Evolutionary conservation across 1,140 invertebrate genomes (phyloP).

Genomic region (Drosophila mauritiana): DNA sequence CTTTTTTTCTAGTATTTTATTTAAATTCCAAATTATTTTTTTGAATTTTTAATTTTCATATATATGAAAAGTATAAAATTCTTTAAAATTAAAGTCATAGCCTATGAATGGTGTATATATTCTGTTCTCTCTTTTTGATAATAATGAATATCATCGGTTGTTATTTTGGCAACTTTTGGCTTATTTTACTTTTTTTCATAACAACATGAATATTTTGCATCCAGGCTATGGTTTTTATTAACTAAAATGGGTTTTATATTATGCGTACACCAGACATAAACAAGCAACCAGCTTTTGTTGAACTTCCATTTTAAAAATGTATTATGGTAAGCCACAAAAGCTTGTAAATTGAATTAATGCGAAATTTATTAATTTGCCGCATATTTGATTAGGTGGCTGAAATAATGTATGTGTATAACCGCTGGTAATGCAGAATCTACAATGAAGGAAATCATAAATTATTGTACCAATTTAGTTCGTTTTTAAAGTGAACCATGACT

Average conservation of each 20-base stretch:
- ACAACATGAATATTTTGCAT: conserved; percentile 50
- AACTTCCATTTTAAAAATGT: conserved; percentile 27
- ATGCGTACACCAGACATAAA: conserved; percentile 28
- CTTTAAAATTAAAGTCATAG: not conserved
- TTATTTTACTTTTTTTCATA: conserved; percentile 30
- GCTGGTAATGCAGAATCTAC: not conserved
- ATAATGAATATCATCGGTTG: conserved; percentile 42
- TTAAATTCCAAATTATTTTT: not conserved
- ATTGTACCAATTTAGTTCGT: not conserved
- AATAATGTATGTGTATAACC: conserved; percentile 20
- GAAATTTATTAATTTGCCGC: conserved; percentile 64
- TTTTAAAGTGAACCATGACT: not conserved
- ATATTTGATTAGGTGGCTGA: conserved; percentile 65
- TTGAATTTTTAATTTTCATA: not conserved
- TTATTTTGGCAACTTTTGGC: not conserved
- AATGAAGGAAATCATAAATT: not conserved
- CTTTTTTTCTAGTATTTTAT: not conserved
- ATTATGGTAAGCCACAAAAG: conserved; percentile 41
- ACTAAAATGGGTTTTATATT: conserved; percentile 58
- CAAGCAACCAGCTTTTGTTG: conserved; percentile 37
- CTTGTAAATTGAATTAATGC: conserved; percentile 41
- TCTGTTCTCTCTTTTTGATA: conserved; percentile 9
- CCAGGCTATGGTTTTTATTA: conserved; percentile 35
- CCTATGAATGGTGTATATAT: not conserved
- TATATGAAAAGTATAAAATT: not conserved